These are phyloP conservation scores for Spisula subtruncata DNA, from an alignment of 2,888 invertebrate species.

Conservation along the genomic window DNA sequence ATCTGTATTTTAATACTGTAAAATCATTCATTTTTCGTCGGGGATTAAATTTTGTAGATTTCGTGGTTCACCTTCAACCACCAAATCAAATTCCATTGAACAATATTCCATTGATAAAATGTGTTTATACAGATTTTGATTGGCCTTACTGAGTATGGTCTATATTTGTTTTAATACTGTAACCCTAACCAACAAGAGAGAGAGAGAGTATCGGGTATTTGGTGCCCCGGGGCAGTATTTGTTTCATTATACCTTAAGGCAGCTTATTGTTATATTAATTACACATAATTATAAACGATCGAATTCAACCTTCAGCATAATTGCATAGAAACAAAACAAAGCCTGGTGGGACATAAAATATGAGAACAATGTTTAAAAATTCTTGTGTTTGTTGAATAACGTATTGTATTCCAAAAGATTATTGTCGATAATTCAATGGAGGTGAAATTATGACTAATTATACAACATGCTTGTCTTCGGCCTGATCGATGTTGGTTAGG, in stretches of 20 bases:
- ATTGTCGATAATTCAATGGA: background rate
- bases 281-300: background rate
- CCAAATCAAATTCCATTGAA: no score
- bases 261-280: background rate
- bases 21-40: no score
- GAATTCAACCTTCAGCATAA: background rate
- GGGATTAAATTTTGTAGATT: no score
- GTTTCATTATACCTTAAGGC: background rate
- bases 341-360: background rate
- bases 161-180: background rate
- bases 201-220: background rate
- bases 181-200: background rate
- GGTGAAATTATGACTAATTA: background rate
- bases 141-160: background rate
- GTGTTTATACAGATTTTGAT: background rate
- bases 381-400: background rate
- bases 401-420: background rate
- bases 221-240: background rate
- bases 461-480: background rate
- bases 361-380: background rate
- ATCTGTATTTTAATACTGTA: no score
- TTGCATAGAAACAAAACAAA: conserved; percentile 26
- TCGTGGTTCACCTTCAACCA: no score
- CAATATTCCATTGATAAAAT: background rate
- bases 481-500: background rate